Percentiles rank a stretch among this genome's conserved stretches.
phyloP scores from a whole-genome alignment of 2,797 vertebrate genomes.

The Sebastolobus alascanus region DNA sequence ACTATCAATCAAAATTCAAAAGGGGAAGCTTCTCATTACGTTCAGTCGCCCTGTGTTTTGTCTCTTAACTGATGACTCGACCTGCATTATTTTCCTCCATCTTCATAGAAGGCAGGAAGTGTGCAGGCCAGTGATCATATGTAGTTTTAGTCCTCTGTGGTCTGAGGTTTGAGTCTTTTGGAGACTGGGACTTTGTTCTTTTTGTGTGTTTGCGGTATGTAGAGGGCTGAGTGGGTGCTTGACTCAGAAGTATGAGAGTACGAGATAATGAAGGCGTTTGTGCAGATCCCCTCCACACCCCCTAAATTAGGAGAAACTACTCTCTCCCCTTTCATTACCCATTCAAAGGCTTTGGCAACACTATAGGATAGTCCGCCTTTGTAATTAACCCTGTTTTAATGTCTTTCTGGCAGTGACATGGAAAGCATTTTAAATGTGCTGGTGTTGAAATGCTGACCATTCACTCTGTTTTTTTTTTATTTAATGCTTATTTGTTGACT shows the following conservation, averaged over 20 bases:
- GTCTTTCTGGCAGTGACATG: slow-evolving; percentile 13
- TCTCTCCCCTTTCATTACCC: slow-evolving; percentile 62
- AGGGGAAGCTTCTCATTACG: slow-evolving; percentile 65
- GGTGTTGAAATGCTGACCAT: slow-evolving; percentile 24
- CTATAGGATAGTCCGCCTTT: not conserved
- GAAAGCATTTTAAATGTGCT: not conserved
- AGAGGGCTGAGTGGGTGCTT: slow-evolving; percentile 45
- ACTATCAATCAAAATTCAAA: slow-evolving; percentile 62
- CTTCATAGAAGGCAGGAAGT: slow-evolving; percentile 43
- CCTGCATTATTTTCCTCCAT: slow-evolving; percentile 39
- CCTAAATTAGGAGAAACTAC: slow-evolving; percentile 42
- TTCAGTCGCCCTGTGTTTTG: slow-evolving; percentile 48
- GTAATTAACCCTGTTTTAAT: slow-evolving; percentile 27
- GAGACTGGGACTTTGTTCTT: slow-evolving; percentile 40
- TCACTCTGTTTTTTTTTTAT: not conserved
- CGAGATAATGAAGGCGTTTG: slow-evolving; percentile 63
- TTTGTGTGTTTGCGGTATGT: slow-evolving; percentile 31
- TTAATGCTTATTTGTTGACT: not conserved
- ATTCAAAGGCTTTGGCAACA: slow-evolving; percentile 53
- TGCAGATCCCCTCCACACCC: slow-evolving; percentile 21
- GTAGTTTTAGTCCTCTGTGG: slow-evolving; percentile 45
- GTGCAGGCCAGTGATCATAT: slow-evolving; percentile 42
- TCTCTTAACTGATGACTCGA: slow-evolving; percentile 36
- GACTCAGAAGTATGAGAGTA: slow-evolving; percentile 47
- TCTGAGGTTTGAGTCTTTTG: slow-evolving; percentile 55